Conservation (phyloP, 2,888 invertebrate species). For the Hydropsyche betteni region DNA sequence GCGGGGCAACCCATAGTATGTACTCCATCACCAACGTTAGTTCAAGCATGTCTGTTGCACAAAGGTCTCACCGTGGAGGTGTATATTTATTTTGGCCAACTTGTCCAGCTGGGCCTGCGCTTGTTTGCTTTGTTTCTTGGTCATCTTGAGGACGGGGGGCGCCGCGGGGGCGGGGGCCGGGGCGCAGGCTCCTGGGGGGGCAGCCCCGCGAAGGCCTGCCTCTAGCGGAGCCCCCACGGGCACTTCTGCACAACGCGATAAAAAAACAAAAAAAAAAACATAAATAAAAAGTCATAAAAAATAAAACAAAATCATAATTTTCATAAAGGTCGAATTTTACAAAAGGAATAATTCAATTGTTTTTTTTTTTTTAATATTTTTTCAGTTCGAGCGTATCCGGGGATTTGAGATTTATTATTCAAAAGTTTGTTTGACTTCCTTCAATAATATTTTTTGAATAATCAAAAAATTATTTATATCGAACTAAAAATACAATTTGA, state of each 20-base stretch:
- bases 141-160: slow-evolving; percentile 61
- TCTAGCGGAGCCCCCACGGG: slow-evolving; percentile 67
- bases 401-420: too few species aligned
- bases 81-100: slow-evolving; percentile 81
- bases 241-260: slow-evolving; percentile 61
- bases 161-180: slow-evolving; percentile 62
- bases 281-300: slow-evolving; percentile 51
- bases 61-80: slow-evolving; percentile 77
- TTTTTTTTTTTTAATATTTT: too few species aligned
- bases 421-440: too few species aligned
- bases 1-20: too few species aligned
- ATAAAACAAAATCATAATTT: slow-evolving; percentile 29
- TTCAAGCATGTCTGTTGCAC: too few species aligned
- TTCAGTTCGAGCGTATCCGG: too few species aligned
- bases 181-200: slow-evolving; percentile 63
- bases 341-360: too few species aligned
- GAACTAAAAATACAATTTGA: too few species aligned
- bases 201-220: slow-evolving; percentile 67
- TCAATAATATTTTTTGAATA: too few species aligned
- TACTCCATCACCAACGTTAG: too few species aligned
- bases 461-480: too few species aligned
- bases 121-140: slow-evolving; percentile 75
- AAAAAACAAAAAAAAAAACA: slow-evolving; percentile 54
- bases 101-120: slow-evolving; percentile 78
- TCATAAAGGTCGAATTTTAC: too few species aligned